Percentiles rank a stretch among this genome's conserved stretches.
phyloP scores from a whole-genome alignment of 1,140 invertebrate species.

The Macrosteles quadrilineatus region DNA sequence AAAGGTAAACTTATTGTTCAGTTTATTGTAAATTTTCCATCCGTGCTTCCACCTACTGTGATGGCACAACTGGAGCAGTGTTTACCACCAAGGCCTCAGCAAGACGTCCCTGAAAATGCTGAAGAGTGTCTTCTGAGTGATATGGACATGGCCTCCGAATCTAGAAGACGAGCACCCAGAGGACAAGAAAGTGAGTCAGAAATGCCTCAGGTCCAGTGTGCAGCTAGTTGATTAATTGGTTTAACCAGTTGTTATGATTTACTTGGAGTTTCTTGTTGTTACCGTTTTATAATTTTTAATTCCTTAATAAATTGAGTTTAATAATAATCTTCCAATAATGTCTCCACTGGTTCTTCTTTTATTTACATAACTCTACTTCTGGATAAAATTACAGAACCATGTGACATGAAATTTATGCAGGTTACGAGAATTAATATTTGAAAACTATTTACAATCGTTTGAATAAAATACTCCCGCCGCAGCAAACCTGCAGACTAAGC shows the following conservation, averaged over 20 bases:
- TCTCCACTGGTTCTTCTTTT: no score
- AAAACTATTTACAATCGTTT: no score
- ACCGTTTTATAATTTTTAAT: neutral
- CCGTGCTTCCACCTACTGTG: constrained; percentile 68
- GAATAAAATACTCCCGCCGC: no score
- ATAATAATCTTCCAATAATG: no score
- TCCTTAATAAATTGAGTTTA: no score
- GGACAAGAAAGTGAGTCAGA: constrained; percentile 81
- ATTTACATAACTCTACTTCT: no score
- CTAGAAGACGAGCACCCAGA: constrained; percentile 58
- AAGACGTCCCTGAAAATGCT: constrained; percentile 79
- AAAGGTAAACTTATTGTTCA: constrained; percentile 93
- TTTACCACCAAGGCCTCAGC: constrained; percentile 57
- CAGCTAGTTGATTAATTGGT: constrained; percentile 87
- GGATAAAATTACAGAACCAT: no score
- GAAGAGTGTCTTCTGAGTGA: constrained; percentile 77
- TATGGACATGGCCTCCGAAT: constrained; percentile 69
- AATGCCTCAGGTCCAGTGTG: constrained; percentile 81
- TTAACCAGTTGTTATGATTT: no score
- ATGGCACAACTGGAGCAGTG: constrained; percentile 74
- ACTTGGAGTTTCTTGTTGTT: no score
- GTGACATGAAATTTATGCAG: no score
- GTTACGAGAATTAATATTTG: no score
- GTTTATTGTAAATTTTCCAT: constrained; percentile 92
- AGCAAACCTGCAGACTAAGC: no score